phyloP scores from a whole-genome alignment of 2,888 invertebrate genomes.

The Hoplodrina ambigua region DNA sequence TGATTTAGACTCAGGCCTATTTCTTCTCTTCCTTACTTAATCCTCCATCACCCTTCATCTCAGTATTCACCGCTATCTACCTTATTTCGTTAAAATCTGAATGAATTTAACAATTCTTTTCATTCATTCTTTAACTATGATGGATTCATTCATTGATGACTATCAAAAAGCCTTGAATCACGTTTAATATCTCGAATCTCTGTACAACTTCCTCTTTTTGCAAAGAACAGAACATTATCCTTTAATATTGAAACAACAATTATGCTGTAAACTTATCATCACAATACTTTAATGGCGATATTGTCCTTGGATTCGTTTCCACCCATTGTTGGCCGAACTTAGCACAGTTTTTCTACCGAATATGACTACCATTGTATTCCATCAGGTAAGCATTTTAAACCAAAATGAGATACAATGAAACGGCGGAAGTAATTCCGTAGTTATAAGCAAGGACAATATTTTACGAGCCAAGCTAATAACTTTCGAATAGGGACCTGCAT shows the following conservation, averaged over 20 bases:
- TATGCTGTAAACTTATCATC: constrained; percentile 54
- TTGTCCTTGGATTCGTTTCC: constrained; percentile 70
- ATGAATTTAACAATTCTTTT: neutral
- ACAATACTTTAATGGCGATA: constrained; percentile 53
- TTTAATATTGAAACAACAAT: constrained; percentile 55
- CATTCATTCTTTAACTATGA: neutral
- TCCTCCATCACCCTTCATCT: neutral
- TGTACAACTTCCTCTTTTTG: constrained; percentile 48
- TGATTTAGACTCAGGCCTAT: no score
- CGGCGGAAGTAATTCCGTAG: constrained; percentile 67
- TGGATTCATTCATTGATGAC: neutral
- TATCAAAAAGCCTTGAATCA: constrained; percentile 27
- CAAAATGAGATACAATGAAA: constrained; percentile 64
- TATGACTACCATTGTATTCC: constrained; percentile 65
- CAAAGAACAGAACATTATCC: constrained; percentile 40
- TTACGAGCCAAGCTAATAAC: constrained; percentile 64
- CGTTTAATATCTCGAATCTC: constrained; percentile 36
- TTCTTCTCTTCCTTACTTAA: neutral
- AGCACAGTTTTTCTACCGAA: constrained; percentile 65
- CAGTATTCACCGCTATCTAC: neutral
- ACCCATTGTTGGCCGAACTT: constrained; percentile 70
- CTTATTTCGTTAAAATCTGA: no score
- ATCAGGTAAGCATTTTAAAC: constrained; percentile 58
- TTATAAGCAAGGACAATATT: constrained; percentile 60
- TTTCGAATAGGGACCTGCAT: constrained; percentile 54